A percentile compares a stretch with the other conserved stretches of the same genome.
phyloP scores from a whole-genome alignment of 2,113 vertebrate genomes.

The Cairina moschata region DNA sequence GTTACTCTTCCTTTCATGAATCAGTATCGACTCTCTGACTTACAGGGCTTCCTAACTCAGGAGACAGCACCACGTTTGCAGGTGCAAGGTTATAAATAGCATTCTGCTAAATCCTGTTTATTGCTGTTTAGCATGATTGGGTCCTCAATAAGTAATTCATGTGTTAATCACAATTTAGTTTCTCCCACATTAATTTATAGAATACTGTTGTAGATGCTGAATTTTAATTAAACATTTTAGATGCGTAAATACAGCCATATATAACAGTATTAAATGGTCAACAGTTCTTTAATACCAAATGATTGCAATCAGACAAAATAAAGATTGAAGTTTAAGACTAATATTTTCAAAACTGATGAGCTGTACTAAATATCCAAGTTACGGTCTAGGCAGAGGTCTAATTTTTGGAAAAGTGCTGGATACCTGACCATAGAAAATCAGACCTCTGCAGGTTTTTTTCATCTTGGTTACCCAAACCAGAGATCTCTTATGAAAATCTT shows the following conservation, averaged over 20 bases:
- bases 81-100: conserved; percentile 61
- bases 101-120: conserved; percentile 60
- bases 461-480: neutral
- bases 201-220: conserved; percentile 60
- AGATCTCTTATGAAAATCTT: neutral
- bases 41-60: conserved; percentile 68
- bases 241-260: neutral
- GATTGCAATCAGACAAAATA: neutral
- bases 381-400: neutral
- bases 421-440: conserved; percentile 13
- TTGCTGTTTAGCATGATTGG: conserved; percentile 34
- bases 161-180: conserved; percentile 51
- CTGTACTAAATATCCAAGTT: neutral
- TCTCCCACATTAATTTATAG: conserved; percentile 60
- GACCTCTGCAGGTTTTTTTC: neutral
- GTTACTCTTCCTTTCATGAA: neutral
- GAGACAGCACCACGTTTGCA: conserved; percentile 50
- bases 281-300: neutral
- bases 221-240: conserved; percentile 51
- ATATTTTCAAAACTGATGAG: neutral
- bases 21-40: neutral
- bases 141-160: conserved; percentile 26
- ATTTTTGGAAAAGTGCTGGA: conserved; percentile 49
- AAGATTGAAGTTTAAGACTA: neutral
- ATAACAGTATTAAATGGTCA: conserved; percentile 1